Percentiles rank a stretch among this genome's conserved stretches.
phyloP scores from a whole-genome alignment of 2,113 vertebrate genomes.

The Platanista minor region DNA sequence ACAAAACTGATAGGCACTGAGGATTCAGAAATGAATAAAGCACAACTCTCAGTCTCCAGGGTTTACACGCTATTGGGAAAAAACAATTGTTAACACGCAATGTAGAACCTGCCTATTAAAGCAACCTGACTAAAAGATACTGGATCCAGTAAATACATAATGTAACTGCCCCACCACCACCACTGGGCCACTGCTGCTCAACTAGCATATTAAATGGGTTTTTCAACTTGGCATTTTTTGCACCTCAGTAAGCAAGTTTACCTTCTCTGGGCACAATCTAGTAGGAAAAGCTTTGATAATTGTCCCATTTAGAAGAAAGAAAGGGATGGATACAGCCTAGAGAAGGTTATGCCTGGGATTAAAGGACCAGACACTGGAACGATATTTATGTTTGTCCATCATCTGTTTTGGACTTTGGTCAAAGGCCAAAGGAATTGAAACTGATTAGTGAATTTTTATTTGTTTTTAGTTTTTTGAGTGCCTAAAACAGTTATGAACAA shows the following conservation, averaged over 20 bases:
- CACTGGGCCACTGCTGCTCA: not conserved
- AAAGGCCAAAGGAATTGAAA: not conserved
- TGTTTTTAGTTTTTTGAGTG: conserved; percentile 15
- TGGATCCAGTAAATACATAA: not conserved
- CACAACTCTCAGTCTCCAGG: not conserved
- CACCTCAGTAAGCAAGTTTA: not conserved
- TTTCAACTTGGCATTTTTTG: not conserved
- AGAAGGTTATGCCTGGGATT: not conserved
- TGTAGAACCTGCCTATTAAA: not conserved
- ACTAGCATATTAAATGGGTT: not conserved
- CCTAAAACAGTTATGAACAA: not conserved
- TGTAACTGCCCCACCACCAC: rapidly evolving
- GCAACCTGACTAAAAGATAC: not conserved
- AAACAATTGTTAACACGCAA: not conserved
- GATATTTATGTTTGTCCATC: not conserved
- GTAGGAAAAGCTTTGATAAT: not conserved
- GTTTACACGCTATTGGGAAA: not conserved
- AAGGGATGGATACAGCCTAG: not conserved
- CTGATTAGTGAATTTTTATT: not conserved
- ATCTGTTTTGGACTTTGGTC: not conserved
- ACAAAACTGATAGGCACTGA: not conserved
- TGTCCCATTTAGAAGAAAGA: not conserved
- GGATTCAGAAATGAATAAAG: not conserved
- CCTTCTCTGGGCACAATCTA: not conserved
- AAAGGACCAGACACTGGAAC: not conserved